A percentile compares a stretch with the other conserved stretches of the same genome.
These are phyloP conservation scores for Diadumene lineata DNA, from an alignment of 92 coral and sea anemone species.

Conservation along the genomic window DNA sequence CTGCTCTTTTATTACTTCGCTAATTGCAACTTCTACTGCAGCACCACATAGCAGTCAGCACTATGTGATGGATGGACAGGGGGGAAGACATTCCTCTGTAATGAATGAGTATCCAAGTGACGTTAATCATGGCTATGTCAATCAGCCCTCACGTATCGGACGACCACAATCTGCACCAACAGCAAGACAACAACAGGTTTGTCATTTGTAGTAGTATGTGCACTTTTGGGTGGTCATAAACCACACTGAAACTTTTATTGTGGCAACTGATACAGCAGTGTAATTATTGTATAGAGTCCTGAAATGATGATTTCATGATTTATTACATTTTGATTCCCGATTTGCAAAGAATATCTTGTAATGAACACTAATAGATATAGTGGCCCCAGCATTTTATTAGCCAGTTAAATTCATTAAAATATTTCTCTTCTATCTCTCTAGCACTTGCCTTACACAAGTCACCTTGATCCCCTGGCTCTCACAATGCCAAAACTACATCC, in stretches of 20 bases:
- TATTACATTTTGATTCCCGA: too few species aligned
- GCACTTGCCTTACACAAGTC: slow-evolving; percentile 54
- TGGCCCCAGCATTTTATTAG: too few species aligned
- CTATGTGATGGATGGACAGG: background rate
- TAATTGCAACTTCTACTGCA: slow-evolving; percentile 48
- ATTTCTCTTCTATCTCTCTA: background rate
- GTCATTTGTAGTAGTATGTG: too few species aligned
- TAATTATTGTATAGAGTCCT: too few species aligned
- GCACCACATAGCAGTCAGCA: slow-evolving; percentile 13
- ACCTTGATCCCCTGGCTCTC: slow-evolving; percentile 62
- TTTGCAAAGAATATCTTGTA: too few species aligned
- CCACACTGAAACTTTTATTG: too few species aligned
- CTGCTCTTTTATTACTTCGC: slow-evolving; percentile 76
- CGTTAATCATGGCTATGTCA: slow-evolving; percentile 11
- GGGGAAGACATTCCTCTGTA: background rate
- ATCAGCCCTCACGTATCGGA: slow-evolving; percentile 27
- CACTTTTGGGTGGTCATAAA: too few species aligned
- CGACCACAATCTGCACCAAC: slow-evolving; percentile 93
- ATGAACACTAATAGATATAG: too few species aligned
- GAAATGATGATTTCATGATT: too few species aligned
- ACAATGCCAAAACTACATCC: slow-evolving; percentile 57
- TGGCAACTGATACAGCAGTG: too few species aligned
- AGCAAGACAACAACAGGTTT: slow-evolving; percentile 45
- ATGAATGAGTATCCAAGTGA: slow-evolving; percentile 13
- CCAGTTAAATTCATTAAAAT: too few species aligned